phyloP scores from a whole-genome alignment of 2,888 invertebrate species.

The Anoncus sp. region DNA sequence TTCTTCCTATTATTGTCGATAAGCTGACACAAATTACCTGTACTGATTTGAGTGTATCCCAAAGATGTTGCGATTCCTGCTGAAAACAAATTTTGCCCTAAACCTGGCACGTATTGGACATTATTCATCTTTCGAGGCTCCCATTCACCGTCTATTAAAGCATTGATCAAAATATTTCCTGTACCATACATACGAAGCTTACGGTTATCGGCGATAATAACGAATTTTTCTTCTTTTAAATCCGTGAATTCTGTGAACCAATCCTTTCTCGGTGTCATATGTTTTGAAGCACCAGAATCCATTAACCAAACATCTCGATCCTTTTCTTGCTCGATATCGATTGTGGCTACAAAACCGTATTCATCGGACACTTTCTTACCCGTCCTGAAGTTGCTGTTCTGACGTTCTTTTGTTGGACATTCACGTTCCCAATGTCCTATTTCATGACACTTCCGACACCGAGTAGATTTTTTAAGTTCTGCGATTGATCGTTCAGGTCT shows the following conservation, averaged over 20 bases:
- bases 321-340: too few relatives aligned
- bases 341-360: too few relatives aligned
- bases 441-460: too few relatives aligned
- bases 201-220: constrained; percentile 19
- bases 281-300: constrained; percentile 32
- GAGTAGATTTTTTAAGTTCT: too few relatives aligned
- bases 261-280: constrained; percentile 35
- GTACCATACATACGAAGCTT: constrained; percentile 24
- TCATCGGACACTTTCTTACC: too few relatives aligned
- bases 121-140: constrained; percentile 14
- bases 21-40: too few relatives aligned
- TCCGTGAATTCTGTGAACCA: too few relatives aligned
- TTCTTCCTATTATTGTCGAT: neutral
- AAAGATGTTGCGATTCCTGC: too few relatives aligned
- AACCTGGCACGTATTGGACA: constrained; percentile 37
- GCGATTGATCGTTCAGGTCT: too few relatives aligned
- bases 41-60: too few relatives aligned
- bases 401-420: neutral
- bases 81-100: constrained; percentile 12
- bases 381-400: neutral
- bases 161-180: too few relatives aligned
- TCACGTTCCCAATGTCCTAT: constrained; percentile 45
- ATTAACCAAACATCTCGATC: constrained; percentile 23
- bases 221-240: neutral
- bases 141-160: constrained; percentile 3